Evolutionary conservation across 2,797 vertebrate genomes (phyloP).

Genomic region (Gymnothorax reevesii): DNA sequence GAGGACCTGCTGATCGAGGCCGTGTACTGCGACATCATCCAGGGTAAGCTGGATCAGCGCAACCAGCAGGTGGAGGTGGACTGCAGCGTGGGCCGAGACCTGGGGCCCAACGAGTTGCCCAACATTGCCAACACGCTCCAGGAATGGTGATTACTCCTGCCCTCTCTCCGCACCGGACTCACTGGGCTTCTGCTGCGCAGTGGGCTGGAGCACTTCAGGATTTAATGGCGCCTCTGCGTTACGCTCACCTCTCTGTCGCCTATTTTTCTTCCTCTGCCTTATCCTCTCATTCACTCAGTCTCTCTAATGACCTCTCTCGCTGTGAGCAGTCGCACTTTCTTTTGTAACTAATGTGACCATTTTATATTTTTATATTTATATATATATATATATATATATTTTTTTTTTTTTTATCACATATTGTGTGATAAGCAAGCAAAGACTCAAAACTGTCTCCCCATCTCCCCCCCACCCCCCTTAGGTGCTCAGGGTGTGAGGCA

Average conservation of each 20-base stretch:
- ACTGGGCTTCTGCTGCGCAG: background rate
- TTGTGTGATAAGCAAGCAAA: too few species aligned
- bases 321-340: too few species aligned
- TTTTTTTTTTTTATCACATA: too few species aligned
- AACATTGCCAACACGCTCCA: conserved; percentile 96
- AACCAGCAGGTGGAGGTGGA: conserved; percentile 98
- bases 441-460: conserved; percentile 9
- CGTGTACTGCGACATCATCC: conserved; percentile 98
- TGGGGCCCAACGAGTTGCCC: conserved; percentile 94
- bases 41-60: conserved; percentile 96
- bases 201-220: background rate
- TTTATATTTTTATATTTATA: too few species aligned
- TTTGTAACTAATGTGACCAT: too few species aligned
- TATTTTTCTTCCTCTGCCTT: conserved; percentile 12
- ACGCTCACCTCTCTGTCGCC: background rate
- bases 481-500: conserved; percentile 92
- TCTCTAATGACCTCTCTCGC: background rate
- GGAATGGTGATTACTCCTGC: conserved; percentile 80
- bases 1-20: conserved; percentile 98
- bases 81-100: conserved; percentile 96
- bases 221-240: background rate
- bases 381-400: too few species aligned
- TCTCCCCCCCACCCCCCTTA: conserved; percentile 49
- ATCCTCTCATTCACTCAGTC: background rate
- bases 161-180: background rate